Evolutionary conservation across 2,113 vertebrate genomes (phyloP), one percentile per base, ranked within the genome.

Genomic region (Lipophrys pholis): DNA sequence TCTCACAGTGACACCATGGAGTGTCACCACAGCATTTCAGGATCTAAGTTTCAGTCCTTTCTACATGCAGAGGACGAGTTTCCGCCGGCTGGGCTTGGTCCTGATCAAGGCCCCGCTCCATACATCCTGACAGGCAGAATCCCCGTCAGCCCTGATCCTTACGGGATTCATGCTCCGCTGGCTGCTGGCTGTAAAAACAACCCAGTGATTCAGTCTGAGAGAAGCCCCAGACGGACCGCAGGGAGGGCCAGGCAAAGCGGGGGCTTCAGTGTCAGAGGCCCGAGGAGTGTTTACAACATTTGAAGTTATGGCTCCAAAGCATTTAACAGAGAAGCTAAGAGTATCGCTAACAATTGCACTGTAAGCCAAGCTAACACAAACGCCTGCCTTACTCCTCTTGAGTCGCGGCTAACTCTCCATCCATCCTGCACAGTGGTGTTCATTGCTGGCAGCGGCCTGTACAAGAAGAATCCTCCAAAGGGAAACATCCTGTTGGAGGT

Each of bases 401-500:
- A 30, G 21, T 30, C 21, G 21, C 21, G 21, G 21, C 21, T 30
- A 30, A 30, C 21, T 30, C 21, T 30, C 4, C 21, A 30, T 30
- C 21, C 21, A 30, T 30, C 21, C 68, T 82, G 74, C 87, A 30
- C 89, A 99, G 98, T 95, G 80, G 96, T 99, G 59, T 99, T 99
- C 89, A 91, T 95, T 65, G 85, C 93, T 81, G 98, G 98, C 87
- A 97, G 95, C 80, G 85, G 93, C 53, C 76, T 97, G 63, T 99
- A 99, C 91, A 96, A 93, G 85, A 96, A 93, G 88, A 90, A 76
- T 40, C 97, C 96, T 39, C 96, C 96, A 2, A 91, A 97, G 91
- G 97, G 98, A 73, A 99, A 98, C 49, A 77, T 99, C 82, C 83
- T 98, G 75, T 43, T 93, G 80, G 84, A 95, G 81, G 96, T 99